Evolutionary conservation across 2,797 vertebrate genomes (phyloP).

Genomic region (Leuciscus waleckii): DNA sequence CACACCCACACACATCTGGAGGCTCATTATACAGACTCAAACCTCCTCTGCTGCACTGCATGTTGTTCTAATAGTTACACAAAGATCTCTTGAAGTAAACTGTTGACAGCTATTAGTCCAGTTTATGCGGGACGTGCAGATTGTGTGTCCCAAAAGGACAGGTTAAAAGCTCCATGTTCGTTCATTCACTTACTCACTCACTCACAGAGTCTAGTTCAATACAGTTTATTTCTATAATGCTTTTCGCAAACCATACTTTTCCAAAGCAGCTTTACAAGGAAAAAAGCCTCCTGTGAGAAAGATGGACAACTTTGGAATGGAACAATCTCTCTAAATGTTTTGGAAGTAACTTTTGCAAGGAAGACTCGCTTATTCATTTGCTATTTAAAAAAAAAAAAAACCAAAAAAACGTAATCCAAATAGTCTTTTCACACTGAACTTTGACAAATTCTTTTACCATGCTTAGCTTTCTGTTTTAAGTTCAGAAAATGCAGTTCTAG

Average conservation of each 20-base stretch:
- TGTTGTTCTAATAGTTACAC: constrained; percentile 44
- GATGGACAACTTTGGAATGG: background rate
- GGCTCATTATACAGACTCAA: constrained; percentile 20
- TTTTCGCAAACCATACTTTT: background rate
- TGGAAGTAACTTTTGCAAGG: background rate
- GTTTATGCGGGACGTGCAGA: background rate
- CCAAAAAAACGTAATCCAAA: background rate
- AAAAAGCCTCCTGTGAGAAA: background rate
- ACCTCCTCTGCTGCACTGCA: constrained; percentile 28
- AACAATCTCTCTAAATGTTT: background rate
- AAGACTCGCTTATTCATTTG: background rate
- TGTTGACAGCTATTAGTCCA: constrained; percentile 33
- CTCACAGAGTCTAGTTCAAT: background rate
- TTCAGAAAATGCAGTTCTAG: constrained; percentile 7
- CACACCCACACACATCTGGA: constrained; percentile 47
- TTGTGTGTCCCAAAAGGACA: constrained; percentile 17
- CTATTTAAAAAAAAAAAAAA: background rate
- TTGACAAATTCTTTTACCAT: background rate
- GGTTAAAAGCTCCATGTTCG: constrained; percentile 1
- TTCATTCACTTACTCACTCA: background rate
- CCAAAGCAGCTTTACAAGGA: constrained; percentile 5
- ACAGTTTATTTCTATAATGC: background rate
- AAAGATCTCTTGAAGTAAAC: constrained; percentile 29
- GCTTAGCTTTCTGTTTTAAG: constrained; percentile 15
- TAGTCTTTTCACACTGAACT: background rate